phyloP scores from a whole-genome alignment of 1,140 invertebrate genomes.

The Elymnias hypermnestra region DNA sequence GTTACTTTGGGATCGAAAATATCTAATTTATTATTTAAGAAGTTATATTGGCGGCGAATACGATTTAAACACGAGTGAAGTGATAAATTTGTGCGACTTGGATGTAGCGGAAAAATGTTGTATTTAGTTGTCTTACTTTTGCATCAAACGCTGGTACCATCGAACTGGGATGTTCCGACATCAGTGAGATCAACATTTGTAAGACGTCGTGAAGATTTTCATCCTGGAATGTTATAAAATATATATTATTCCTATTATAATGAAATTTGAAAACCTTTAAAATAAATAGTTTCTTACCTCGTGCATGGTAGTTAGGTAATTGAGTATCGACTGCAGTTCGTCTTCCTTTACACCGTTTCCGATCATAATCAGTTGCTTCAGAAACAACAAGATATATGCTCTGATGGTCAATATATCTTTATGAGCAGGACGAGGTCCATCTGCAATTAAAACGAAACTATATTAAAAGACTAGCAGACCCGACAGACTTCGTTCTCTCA shows the following conservation, averaged over 20 bases:
- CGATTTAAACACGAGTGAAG: too few species aligned
- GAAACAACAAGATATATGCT: conserved; percentile 95
- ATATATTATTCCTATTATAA: too few species aligned
- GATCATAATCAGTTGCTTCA: conserved; percentile 97
- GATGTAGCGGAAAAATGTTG: too few species aligned
- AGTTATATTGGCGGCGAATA: too few species aligned
- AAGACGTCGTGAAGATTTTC: conserved; percentile 99
- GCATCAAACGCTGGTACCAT: conserved; percentile 99
- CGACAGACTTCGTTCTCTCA: too few species aligned
- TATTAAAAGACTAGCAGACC: too few species aligned
- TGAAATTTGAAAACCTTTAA: conserved; percentile 8
- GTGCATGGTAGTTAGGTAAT: conserved; percentile 97
- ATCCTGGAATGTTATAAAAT: conserved; percentile 80
- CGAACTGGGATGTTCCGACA: conserved; percentile 98
- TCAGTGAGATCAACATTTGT: conserved; percentile 96
- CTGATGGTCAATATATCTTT: conserved; percentile 96
- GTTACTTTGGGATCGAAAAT: too few species aligned
- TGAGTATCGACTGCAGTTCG: conserved; percentile 98
- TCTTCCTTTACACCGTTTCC: conserved; percentile 98
- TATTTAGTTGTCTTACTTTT: too few species aligned
- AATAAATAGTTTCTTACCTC: conserved; percentile 80
- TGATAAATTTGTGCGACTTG: too few species aligned
- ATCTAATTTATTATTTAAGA: too few species aligned
- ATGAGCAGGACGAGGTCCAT: conserved; percentile 93
- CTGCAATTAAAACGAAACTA: conserved; percentile 73